These are phyloP conservation scores for Python bivittatus DNA, from an alignment of 2,113 vertebrate genomes.

Conservation along the genomic window DNA sequence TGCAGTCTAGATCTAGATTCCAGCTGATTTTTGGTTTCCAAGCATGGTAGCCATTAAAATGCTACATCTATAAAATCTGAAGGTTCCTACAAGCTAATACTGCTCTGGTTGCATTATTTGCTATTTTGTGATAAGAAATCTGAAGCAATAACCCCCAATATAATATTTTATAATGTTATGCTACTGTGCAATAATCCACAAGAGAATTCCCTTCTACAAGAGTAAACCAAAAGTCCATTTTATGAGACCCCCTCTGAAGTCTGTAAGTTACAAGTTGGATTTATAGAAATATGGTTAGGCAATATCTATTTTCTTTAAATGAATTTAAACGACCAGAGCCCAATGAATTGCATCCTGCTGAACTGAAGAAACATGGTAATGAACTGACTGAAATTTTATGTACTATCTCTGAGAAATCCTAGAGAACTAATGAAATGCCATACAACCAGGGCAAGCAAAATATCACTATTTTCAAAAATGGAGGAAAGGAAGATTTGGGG, in stretches of 20 bases:
- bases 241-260: not conserved
- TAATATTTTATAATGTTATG: slow-evolving; percentile 42
- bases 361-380: not conserved
- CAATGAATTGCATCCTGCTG: not conserved
- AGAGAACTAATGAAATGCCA: not conserved
- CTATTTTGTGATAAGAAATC: not conserved
- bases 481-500: not conserved
- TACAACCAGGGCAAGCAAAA: not conserved
- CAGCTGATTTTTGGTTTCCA: not conserved
- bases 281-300: not conserved
- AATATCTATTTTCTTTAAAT: not conserved
- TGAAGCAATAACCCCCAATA: not conserved
- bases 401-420: not conserved
- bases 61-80: not conserved
- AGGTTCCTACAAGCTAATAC: not conserved
- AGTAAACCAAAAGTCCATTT: not conserved
- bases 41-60: not conserved
- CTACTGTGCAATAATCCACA: slow-evolving; percentile 53
- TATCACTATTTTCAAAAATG: not conserved
- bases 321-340: not conserved
- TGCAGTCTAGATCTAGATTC: not conserved
- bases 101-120: not conserved
- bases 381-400: not conserved
- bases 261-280: not conserved
- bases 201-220: not conserved